A percentile compares a stretch with the other conserved stretches of the same genome.
Conservation (phyloP, 1,140 invertebrate species). For the Tachypleus tridentatus region DNA sequence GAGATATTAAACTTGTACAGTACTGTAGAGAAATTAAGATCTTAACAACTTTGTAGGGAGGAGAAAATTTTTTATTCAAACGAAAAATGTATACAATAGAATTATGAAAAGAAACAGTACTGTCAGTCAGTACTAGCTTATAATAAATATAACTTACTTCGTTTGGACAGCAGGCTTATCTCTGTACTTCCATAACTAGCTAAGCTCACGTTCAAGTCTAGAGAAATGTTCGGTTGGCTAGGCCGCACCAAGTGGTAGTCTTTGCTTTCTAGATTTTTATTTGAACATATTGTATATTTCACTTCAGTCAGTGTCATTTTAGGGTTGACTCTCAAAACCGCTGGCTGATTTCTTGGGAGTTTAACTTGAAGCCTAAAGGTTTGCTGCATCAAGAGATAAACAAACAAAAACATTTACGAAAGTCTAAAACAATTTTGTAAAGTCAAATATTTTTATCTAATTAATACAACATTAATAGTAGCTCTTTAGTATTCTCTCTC, state of each 20-base stretch:
- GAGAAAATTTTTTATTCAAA: too few relatives aligned
- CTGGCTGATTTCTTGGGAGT: slow-evolving; percentile 66
- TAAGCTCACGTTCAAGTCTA: slow-evolving; percentile 21
- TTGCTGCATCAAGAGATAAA: slow-evolving; percentile 35
- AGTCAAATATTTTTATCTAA: too few relatives aligned
- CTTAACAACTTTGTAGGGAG: not conserved
- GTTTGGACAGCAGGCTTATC: slow-evolving; percentile 20
- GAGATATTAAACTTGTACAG: too few relatives aligned
- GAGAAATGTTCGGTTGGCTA: slow-evolving; percentile 9
- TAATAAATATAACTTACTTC: slow-evolving; percentile 8
- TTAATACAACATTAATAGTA: too few relatives aligned
- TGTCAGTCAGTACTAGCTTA: too few relatives aligned
- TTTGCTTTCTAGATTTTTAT: slow-evolving; percentile 58
- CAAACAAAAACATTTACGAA: too few relatives aligned
- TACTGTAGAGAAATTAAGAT: not conserved
- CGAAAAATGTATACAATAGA: too few relatives aligned
- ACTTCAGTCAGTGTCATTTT: slow-evolving; percentile 51
- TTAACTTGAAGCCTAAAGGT: slow-evolving; percentile 65
- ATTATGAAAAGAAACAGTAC: too few relatives aligned
- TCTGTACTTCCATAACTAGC: slow-evolving; percentile 21
- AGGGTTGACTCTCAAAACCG: slow-evolving; percentile 56
- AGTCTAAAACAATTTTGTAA: too few relatives aligned
- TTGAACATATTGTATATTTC: slow-evolving; percentile 58
- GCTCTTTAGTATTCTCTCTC: too few relatives aligned
- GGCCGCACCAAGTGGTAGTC: slow-evolving; percentile 52